These are phyloP conservation scores for Callimico goeldii DNA, from an alignment of 2,797 vertebrate species.

Conservation along the genomic window DNA sequence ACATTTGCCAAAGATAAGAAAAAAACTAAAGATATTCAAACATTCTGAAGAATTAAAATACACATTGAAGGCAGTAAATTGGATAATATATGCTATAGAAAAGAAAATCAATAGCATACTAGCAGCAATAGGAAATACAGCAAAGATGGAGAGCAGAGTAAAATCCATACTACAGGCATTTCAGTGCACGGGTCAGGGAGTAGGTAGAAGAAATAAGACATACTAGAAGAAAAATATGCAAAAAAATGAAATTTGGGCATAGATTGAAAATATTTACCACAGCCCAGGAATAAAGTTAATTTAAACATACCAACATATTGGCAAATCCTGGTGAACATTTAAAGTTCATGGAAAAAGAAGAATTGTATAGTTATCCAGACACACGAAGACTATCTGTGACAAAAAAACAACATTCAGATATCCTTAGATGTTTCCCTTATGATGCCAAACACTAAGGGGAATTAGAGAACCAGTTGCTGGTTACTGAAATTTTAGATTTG, in stretches of 20 bases:
- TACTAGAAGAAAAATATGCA: neutral
- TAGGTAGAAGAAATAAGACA: neutral
- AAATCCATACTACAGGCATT: neutral
- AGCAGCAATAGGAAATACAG: neutral
- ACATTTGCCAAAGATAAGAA: neutral
- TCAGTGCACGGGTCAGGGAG: neutral
- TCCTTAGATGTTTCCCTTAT: neutral
- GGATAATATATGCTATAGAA: neutral
- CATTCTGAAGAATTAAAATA: slow-evolving; percentile 1
- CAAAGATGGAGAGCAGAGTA: neutral
- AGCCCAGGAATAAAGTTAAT: neutral
- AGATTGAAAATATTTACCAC: neutral
- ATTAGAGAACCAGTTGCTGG: neutral
- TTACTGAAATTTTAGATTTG: neutral
- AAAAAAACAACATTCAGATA: neutral
- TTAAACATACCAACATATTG: neutral
- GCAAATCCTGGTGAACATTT: neutral
- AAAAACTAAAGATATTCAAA: neutral
- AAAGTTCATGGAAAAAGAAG: neutral
- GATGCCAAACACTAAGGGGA: neutral
- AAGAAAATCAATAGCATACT: neutral
- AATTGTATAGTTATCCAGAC: neutral
- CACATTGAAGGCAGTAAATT: neutral
- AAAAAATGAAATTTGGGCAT: neutral
- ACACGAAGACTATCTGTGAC: neutral